A percentile compares a stretch with the other conserved stretches of the same genome.
These are phyloP conservation scores for Brachionus calyciflorus DNA, from an alignment of 1,140 invertebrate genomes.

Conservation along the genomic window DNA sequence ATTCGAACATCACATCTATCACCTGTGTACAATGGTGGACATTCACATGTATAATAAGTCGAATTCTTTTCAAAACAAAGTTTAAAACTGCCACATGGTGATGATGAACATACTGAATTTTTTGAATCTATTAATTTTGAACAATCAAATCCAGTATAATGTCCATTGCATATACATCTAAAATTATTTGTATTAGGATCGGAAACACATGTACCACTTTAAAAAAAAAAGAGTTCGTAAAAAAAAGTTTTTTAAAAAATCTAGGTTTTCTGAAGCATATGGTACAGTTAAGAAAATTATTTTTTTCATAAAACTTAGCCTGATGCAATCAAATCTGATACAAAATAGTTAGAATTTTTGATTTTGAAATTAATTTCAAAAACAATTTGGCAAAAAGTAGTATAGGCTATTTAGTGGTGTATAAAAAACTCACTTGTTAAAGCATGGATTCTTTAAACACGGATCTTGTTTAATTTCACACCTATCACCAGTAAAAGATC, in stretches of 20 bases:
- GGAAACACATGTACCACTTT: slow-evolving; percentile 21
- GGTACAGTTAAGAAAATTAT: too few species aligned
- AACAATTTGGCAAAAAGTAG: not conserved
- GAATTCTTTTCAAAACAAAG: slow-evolving; percentile 47
- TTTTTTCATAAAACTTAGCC: too few species aligned
- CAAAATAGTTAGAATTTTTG: not conserved
- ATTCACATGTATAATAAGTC: slow-evolving; percentile 7
- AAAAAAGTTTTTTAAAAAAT: too few species aligned
- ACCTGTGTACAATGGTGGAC: slow-evolving; percentile 24
- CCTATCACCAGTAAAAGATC: slow-evolving; percentile 67
- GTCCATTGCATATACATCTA: slow-evolving; percentile 22
- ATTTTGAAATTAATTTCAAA: not conserved
- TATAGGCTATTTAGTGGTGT: not conserved
- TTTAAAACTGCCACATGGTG: slow-evolving; percentile 50
- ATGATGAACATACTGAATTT: slow-evolving; percentile 2
- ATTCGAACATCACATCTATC: slow-evolving; percentile 16
- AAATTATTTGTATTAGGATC: slow-evolving; percentile 49
- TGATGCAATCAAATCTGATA: too few species aligned
- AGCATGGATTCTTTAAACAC: slow-evolving; percentile 49
- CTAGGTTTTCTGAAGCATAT: too few species aligned
- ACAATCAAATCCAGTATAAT: slow-evolving; percentile 37
- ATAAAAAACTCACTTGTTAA: slow-evolving; percentile 50
- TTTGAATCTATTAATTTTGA: slow-evolving; percentile 61
- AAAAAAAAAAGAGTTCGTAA: too few species aligned
- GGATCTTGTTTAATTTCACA: slow-evolving; percentile 62